A percentile compares a stretch with the other conserved stretches of the same genome.
phyloP scores from a whole-genome alignment of 2,797 vertebrate species.

The Eulemur rubriventer region DNA sequence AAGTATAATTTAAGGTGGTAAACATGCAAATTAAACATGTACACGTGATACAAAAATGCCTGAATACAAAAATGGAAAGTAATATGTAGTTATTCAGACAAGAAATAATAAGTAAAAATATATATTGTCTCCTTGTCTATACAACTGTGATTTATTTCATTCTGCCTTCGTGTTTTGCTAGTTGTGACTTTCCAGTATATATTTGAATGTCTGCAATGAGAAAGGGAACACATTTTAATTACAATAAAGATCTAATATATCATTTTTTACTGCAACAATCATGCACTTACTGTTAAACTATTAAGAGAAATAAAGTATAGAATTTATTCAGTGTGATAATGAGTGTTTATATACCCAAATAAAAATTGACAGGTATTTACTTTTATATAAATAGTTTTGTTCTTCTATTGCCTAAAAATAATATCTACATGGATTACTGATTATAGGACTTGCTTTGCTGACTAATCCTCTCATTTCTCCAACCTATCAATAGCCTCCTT shows the following conservation, averaged over 20 bases:
- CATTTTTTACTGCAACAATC: not conserved
- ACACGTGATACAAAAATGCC: not conserved
- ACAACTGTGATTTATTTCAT: slow-evolving; percentile 12
- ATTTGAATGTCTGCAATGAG: not conserved
- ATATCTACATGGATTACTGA: not conserved
- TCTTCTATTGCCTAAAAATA: not conserved
- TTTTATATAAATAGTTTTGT: not conserved
- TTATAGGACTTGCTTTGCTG: not conserved
- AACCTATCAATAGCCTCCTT: not conserved
- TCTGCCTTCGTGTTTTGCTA: not conserved
- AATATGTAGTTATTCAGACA: not conserved
- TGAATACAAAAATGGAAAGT: not conserved
- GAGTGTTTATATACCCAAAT: not conserved
- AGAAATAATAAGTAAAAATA: not conserved
- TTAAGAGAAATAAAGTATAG: not conserved
- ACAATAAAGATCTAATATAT: not conserved
- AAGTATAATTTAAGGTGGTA: not conserved
- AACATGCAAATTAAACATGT: not conserved
- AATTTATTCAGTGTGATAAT: not conserved
- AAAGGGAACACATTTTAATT: not conserved
- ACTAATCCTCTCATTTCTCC: not conserved
- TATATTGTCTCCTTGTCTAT: not conserved
- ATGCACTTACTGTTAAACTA: not conserved
- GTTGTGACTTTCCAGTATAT: not conserved
- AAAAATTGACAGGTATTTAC: not conserved